A percentile compares a stretch with the other conserved stretches of the same genome.
Evolutionary conservation across 2,888 invertebrate species (phyloP).

Genomic region (Polietes domitor): DNA sequence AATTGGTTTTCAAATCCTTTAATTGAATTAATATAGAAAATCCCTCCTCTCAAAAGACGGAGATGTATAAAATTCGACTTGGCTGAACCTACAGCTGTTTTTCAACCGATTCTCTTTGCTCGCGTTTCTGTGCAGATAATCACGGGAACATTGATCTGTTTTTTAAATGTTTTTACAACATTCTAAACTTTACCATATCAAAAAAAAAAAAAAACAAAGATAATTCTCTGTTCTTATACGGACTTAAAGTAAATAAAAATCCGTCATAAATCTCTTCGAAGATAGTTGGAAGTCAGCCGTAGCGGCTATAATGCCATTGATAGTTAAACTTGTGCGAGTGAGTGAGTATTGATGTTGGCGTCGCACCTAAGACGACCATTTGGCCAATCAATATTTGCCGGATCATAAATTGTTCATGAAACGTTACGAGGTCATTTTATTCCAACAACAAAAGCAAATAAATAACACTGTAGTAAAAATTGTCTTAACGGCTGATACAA

Average conservation of each 20-base stretch:
- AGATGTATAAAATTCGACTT: too few species aligned
- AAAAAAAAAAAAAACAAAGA: neutral
- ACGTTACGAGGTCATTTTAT: conserved; percentile 31
- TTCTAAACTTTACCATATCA: neutral
- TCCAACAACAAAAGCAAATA: neutral
- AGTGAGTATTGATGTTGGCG: neutral
- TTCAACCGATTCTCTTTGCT: too few species aligned
- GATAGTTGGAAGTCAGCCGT: neutral
- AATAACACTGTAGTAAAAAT: neutral
- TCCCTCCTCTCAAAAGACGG: too few species aligned
- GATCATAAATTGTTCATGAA: conserved; percentile 42
- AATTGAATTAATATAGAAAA: too few species aligned
- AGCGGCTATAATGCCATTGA: neutral
- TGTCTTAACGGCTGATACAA: conserved; percentile 19
- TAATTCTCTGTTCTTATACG: neutral
- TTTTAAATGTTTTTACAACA: neutral
- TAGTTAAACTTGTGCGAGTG: neutral
- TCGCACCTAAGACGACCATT: neutral
- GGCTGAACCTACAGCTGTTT: too few species aligned
- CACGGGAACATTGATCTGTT: neutral
- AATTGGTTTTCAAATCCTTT: too few species aligned
- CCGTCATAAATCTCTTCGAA: neutral
- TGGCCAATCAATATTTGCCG: conserved; percentile 31
- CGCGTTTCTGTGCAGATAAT: too few species aligned
- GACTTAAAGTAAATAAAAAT: neutral